These are phyloP conservation scores for Pimpla rufipes DNA, from an alignment of 2,888 invertebrate species.

Conservation along the genomic window DNA sequence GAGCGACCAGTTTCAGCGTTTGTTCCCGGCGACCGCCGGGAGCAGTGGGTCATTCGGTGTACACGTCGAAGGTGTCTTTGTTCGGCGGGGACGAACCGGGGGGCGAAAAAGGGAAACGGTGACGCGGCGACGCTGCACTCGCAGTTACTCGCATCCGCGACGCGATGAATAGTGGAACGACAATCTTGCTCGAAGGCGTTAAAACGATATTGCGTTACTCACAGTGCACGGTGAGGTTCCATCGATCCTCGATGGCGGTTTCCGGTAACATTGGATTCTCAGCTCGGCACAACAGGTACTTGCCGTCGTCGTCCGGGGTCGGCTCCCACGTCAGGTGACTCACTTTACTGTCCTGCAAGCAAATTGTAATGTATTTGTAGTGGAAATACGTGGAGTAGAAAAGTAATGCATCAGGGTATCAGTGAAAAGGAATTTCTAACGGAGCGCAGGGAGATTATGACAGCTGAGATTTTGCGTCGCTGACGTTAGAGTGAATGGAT, in stretches of 20 bases:
- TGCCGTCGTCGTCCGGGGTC: slow-evolving; percentile 95
- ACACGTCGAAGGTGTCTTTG: neutral
- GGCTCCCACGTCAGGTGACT: slow-evolving; percentile 91
- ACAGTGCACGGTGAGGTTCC: slow-evolving; percentile 95
- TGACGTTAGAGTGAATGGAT: slow-evolving; percentile 71
- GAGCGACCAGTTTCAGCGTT: neutral
- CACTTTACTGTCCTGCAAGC: slow-evolving; percentile 88
- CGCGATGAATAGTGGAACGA: neutral
- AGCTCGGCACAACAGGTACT: slow-evolving; percentile 94
- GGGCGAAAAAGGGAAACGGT: neutral
- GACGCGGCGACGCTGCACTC: neutral
- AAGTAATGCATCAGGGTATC: neutral
- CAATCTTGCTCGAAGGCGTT: slow-evolving; percentile 5
- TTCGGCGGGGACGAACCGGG: neutral
- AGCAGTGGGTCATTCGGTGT: neutral
- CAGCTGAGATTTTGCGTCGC: slow-evolving; percentile 70
- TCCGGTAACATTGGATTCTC: slow-evolving; percentile 95
- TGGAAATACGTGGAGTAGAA: neutral
- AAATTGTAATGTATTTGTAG: slow-evolving; percentile 31
- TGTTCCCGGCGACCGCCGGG: neutral
- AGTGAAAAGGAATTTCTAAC: slow-evolving; percentile 8
- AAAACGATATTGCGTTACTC: slow-evolving; percentile 86
- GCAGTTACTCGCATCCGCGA: slow-evolving; percentile 5
- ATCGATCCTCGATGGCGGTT: slow-evolving; percentile 94
- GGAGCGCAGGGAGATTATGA: slow-evolving; percentile 44